Conservation (phyloP, 2,113 vertebrate genomes). For the Terrapene triunguis region DNA sequence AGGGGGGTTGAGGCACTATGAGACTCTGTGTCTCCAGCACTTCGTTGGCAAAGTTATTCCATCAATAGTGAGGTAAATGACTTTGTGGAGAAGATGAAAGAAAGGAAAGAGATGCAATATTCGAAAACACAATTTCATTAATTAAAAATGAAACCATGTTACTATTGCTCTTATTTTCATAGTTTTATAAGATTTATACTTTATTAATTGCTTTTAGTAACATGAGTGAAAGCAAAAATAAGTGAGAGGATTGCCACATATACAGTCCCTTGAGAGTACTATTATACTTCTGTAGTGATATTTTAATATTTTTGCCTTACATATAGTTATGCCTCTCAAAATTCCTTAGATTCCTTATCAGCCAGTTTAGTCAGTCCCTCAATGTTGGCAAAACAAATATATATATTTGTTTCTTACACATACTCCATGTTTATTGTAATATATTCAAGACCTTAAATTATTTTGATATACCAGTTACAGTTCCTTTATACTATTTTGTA, state of each 20-base stretch:
- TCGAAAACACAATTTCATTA: neutral
- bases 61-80: neutral
- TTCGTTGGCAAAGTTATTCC: neutral
- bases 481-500: rapidly evolving
- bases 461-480: neutral
- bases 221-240: neutral
- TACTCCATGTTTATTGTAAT: rapidly evolving
- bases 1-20: neutral
- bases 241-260: neutral
- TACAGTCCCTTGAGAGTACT: neutral
- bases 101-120: neutral
- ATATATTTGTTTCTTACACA: neutral
- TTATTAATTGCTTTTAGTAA: neutral
- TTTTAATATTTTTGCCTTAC: neutral
- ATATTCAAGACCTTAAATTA: neutral
- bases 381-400: rapidly evolving
- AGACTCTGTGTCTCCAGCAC: neutral
- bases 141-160: neutral
- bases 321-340: neutral
- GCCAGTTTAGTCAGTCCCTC: rapidly evolving
- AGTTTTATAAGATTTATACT: neutral
- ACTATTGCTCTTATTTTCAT: neutral
- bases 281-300: neutral
- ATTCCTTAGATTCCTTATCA: neutral
- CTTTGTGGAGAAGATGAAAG: neutral